Evolutionary conservation across 1,140 invertebrate genomes (phyloP).

Genomic region (Gonatopus flavifemur): DNA sequence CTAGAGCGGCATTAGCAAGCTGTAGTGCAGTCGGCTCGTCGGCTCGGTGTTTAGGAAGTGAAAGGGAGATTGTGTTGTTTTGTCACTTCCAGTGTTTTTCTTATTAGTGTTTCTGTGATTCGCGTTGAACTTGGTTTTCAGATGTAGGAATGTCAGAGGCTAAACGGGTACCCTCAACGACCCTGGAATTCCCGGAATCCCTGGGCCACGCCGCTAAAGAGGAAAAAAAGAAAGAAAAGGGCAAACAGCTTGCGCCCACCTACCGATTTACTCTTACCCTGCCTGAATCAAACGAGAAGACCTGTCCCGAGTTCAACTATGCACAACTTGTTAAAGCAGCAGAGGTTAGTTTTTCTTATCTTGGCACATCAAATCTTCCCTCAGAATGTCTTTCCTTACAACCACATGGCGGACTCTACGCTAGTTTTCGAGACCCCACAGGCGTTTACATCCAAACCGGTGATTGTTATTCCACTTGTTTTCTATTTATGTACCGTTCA

Average conservation of each 20-base stretch:
- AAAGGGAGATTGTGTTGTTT: too few species aligned
- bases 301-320: slow-evolving; percentile 69
- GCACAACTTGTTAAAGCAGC: slow-evolving; percentile 63
- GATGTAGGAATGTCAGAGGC: slow-evolving; percentile 59
- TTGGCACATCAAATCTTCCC: too few species aligned
- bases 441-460: too few species aligned
- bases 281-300: slow-evolving; percentile 65
- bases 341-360: slow-evolving; percentile 64
- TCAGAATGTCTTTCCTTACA: too few species aligned
- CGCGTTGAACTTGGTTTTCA: slow-evolving; percentile 35
- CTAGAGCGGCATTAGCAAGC: too few species aligned
- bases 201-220: slow-evolving; percentile 51
- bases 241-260: slow-evolving; percentile 57
- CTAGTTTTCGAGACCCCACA: too few species aligned
- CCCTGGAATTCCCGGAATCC: slow-evolving; percentile 47
- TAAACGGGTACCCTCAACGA: slow-evolving; percentile 59
- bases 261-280: slow-evolving; percentile 63
- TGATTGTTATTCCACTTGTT: too few species aligned
- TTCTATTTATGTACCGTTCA: too few species aligned
- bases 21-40: too few species aligned
- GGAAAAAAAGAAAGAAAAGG: slow-evolving; percentile 54
- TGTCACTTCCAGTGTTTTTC: too few species aligned
- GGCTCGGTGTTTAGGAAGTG: too few species aligned
- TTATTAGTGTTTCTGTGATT: slow-evolving; percentile 39
- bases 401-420: too few species aligned